Conservation (phyloP, 1,140 invertebrate genomes). For the Hyles vespertilio region DNA sequence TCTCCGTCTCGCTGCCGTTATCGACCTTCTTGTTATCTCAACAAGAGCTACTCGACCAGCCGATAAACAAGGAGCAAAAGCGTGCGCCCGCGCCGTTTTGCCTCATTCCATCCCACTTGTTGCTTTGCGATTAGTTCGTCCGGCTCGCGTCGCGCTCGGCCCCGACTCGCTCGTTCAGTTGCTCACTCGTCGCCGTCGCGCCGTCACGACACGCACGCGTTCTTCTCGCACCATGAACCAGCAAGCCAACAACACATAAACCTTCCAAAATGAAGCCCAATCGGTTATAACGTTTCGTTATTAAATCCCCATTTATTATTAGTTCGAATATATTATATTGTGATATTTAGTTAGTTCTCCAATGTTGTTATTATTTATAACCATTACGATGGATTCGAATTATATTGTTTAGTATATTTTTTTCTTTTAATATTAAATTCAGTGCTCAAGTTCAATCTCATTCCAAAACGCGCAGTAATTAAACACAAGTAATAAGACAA, state of each 20-base stretch:
- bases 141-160: slow-evolving; percentile 31
- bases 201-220: slow-evolving; percentile 51
- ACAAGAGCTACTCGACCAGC: slow-evolving; percentile 53
- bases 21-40: slow-evolving; percentile 62
- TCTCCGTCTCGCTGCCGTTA: slow-evolving; percentile 31
- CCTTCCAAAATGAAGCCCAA: slow-evolving; percentile 72
- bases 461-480: slow-evolving; percentile 66
- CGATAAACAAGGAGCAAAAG: slow-evolving; percentile 71
- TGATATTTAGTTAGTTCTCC: slow-evolving; percentile 71
- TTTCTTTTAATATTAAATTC: slow-evolving; percentile 47
- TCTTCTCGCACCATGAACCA: slow-evolving; percentile 63
- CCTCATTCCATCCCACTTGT: slow-evolving; percentile 63
- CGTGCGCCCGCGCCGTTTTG: slow-evolving; percentile 68
- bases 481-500: slow-evolving; percentile 39
- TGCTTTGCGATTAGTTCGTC: slow-evolving; percentile 61
- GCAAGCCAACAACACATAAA: slow-evolving; percentile 72
- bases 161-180: slow-evolving; percentile 53
- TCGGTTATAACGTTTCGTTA: slow-evolving; percentile 71
- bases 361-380: slow-evolving; percentile 64
- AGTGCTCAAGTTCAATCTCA: slow-evolving; percentile 73
- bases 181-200: slow-evolving; percentile 63
- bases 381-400: slow-evolving; percentile 62
- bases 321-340: slow-evolving; percentile 70
- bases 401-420: slow-evolving; percentile 58
- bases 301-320: slow-evolving; percentile 62